Conservation (phyloP, 2,888 invertebrate genomes). For the Calameuta idolon region DNA sequence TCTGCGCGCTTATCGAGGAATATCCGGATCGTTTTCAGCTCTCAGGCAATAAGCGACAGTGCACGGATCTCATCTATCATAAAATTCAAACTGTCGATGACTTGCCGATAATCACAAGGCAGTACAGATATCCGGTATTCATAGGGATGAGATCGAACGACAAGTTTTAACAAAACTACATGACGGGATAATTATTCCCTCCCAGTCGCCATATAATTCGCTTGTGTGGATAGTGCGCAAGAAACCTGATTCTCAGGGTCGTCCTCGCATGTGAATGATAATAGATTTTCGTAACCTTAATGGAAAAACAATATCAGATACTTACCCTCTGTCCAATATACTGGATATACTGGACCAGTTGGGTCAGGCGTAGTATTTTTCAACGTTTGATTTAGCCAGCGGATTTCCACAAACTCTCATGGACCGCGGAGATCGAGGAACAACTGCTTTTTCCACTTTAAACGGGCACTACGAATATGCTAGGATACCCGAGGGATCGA, state of each 20-base stretch:
- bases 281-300: no score
- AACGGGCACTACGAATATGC: conserved; percentile 54
- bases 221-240: not conserved
- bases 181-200: not conserved
- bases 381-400: conserved; percentile 55
- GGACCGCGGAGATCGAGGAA: conserved; percentile 40
- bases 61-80: not conserved
- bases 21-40: conserved; percentile 14
- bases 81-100: conserved; percentile 8
- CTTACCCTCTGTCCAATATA: conserved; percentile 56
- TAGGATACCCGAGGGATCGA: conserved; percentile 57
- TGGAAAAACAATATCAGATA: conserved; percentile 10
- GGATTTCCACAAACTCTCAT: conserved; percentile 60
- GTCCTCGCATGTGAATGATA: no score
- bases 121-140: conserved; percentile 8
- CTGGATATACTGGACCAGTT: conserved; percentile 56
- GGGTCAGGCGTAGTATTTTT: conserved; percentile 55
- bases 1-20: conserved; percentile 1
- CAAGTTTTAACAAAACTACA: not conserved
- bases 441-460: conserved; percentile 56
- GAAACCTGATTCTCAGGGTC: no score
- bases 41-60: conserved; percentile 7
- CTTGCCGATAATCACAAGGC: not conserved
- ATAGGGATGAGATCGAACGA: not conserved
- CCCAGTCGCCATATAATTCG: not conserved